These are phyloP conservation scores for Tribolium castaneum DNA, from an alignment of 1,140 invertebrate genomes.

Conservation along the genomic window DNA sequence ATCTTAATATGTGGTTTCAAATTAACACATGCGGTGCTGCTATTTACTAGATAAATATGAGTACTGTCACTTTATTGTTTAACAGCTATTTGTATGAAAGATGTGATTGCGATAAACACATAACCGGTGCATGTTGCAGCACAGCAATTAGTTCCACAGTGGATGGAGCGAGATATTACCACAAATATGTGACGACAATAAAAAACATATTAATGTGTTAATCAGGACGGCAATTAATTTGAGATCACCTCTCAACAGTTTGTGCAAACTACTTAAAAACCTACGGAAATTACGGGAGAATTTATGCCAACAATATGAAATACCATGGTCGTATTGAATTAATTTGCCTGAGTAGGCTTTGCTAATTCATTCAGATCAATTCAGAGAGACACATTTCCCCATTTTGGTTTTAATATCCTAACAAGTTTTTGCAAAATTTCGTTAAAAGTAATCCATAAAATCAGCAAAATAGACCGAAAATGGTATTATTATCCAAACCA, in stretches of 20 bases:
- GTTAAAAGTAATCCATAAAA: too few relatives aligned
- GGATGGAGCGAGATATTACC: background rate
- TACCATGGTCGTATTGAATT: background rate
- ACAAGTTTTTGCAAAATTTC: too few relatives aligned
- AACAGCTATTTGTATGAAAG: constrained; percentile 16
- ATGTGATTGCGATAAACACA: background rate
- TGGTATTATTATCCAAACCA: too few relatives aligned
- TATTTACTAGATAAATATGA: constrained; percentile 16
- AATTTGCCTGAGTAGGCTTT: background rate
- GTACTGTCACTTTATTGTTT: constrained; percentile 21
- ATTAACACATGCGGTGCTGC: constrained; percentile 3
- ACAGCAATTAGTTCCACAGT: background rate
- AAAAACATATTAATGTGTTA: background rate
- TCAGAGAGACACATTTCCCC: background rate
- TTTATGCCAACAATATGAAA: background rate
- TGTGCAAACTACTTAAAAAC: background rate
- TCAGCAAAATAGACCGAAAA: too few relatives aligned
- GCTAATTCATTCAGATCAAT: background rate
- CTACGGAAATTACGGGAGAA: background rate
- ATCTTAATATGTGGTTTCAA: constrained; percentile 15
- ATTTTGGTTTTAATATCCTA: background rate
- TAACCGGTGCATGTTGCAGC: constrained; percentile 18
- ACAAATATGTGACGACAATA: background rate
- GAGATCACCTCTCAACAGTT: background rate
- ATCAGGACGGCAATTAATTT: background rate